Conservation (phyloP, 2,113 vertebrate genomes). For the Tonatia bakeri region DNA sequence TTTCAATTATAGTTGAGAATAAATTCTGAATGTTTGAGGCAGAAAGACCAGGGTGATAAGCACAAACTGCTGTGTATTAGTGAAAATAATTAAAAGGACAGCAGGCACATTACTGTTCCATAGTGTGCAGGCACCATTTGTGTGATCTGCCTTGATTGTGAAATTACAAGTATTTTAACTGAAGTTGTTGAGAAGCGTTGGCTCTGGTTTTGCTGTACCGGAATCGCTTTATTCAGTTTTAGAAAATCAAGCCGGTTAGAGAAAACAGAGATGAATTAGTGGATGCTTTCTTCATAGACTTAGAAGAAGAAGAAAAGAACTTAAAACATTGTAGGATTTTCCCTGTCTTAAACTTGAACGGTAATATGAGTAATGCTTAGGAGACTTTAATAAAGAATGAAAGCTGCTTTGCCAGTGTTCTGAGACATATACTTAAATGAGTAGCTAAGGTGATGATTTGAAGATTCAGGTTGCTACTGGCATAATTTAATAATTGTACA, state of each 20-base stretch:
- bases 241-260: background rate
- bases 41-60: background rate
- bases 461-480: background rate
- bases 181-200: background rate
- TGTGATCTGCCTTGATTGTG: background rate
- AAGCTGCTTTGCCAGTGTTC: background rate
- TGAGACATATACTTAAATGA: background rate
- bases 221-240: background rate
- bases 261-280: background rate
- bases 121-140: background rate
- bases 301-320: background rate
- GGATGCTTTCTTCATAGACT: background rate
- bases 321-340: background rate
- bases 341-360: background rate
- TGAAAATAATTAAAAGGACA: background rate
- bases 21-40: background rate
- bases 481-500: background rate
- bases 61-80: background rate
- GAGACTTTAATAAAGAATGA: background rate
- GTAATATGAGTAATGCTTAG: background rate
- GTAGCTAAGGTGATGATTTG: background rate
- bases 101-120: background rate
- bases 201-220: background rate
- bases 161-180: background rate
- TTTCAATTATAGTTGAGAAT: background rate